Conservation (phyloP, 92 coral and sea anemone species). For the Palythoa grandis region DNA sequence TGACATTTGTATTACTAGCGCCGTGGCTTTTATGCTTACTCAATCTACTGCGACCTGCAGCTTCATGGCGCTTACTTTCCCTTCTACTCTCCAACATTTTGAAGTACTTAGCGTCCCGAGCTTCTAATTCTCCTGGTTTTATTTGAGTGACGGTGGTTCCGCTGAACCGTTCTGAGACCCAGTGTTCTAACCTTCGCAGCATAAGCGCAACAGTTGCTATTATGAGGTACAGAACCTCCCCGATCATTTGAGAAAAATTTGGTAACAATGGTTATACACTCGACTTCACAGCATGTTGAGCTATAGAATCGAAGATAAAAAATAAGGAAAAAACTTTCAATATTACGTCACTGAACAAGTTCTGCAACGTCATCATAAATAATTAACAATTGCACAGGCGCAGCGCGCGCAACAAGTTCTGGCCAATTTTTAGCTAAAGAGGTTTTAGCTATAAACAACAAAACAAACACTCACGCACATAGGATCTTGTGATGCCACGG, state of each 20-base stretch:
- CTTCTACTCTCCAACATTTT: conserved; percentile 13
- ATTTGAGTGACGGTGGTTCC: neutral
- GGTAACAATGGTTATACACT: neutral
- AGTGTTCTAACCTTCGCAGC: conserved; percentile 21
- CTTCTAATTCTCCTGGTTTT: conserved; percentile 12
- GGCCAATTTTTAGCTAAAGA: too few relatives aligned
- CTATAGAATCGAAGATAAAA: neutral
- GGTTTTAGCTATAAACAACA: too few relatives aligned
- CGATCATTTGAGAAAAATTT: conserved; percentile 24
- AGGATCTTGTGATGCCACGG: too few relatives aligned
- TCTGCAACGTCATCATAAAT: conserved; percentile 3
- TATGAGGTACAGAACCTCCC: conserved; percentile 11
- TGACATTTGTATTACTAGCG: neutral
- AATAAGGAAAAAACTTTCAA: neutral
- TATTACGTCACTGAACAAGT: neutral
- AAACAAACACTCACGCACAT: too few relatives aligned
- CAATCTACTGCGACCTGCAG: neutral
- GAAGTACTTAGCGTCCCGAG: conserved; percentile 7
- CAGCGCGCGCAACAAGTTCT: neutral
- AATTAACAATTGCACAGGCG: neutral
- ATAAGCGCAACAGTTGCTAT: conserved; percentile 29
- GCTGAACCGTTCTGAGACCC: conserved; percentile 10
- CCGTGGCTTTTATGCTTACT: neutral
- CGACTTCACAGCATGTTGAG: conserved; percentile 1
- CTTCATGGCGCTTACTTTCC: neutral